Evolutionary conservation across 2,888 invertebrate species (phyloP), one percentile per base, ranked within the genome.

Genomic region (Eretmocerus hayati): DNA sequence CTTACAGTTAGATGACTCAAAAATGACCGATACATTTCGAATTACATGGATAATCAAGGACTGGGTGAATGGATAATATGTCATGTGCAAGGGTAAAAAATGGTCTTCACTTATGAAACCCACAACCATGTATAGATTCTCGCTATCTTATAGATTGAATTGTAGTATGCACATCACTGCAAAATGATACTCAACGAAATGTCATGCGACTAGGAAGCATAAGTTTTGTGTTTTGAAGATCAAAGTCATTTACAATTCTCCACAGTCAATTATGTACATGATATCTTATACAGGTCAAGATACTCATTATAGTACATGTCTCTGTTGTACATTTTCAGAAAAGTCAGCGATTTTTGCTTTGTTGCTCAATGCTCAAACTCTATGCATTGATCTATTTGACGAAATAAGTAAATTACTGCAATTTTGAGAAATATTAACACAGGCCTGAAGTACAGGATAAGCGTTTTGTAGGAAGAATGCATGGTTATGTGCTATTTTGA

Each of bases 191-290:
- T 46, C 44, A 39, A 32, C 44, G 51, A 58, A 69, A 66, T 69
- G 67, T 65, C 70, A 69, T 70, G 69, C 70, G 67, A 67, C 69
- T 69, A 69, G 65, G 62, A 61, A 50, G 43, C 36, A 23, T 39
- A 31, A 44, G 40, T 31, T 50, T 8, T 53, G 31, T 50, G 37
- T 44, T 37, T 44, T 16, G 22, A 50, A 47, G 46, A 33, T 50
- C 48, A 47, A 50, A 48, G 52, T 42, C 42, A 46, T 49, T 30
- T 45, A 52, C 42, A 54, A 46, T 42, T 55, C 50, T 19, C 18
- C 47, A 55, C 50, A 55, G 53, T 55, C 48, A 56, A 52, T 57
- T 63, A 62, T 61, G 52, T 58, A 61, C 62, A 64, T 58, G 62
- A 53, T 58, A 47, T 62, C 62, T 59, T 63, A 54, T 65, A 65